A percentile compares a stretch with the other conserved stretches of the same genome.
phyloP scores from a whole-genome alignment of 2,888 invertebrate genomes.

The Listrodromus nycthemerus region DNA sequence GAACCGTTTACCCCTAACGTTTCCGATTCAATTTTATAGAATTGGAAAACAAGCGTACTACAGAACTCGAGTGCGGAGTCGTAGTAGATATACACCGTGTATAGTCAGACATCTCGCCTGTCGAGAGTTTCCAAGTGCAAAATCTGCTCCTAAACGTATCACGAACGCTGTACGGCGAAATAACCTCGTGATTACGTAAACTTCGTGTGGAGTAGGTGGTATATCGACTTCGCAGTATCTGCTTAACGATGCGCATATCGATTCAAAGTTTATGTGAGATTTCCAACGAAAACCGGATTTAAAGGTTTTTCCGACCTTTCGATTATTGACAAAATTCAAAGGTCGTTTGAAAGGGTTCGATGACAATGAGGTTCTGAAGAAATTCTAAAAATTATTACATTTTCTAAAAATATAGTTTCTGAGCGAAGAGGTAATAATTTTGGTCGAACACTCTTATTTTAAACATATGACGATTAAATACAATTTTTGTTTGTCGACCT shows the following conservation, averaged over 20 bases:
- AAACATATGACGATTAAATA: too few species aligned
- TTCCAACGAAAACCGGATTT: neutral
- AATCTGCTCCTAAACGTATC: conserved; percentile 34
- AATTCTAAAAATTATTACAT: too few species aligned
- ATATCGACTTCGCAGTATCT: neutral
- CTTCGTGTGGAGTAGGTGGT: neutral
- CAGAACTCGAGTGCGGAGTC: conserved; percentile 17
- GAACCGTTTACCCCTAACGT: conserved; percentile 11
- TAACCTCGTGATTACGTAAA: neutral
- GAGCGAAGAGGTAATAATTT: too few species aligned
- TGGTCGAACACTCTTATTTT: too few species aligned
- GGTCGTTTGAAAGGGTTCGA: neutral
- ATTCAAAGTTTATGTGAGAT: neutral
- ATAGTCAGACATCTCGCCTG: conserved; percentile 26
- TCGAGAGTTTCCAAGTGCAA: conserved; percentile 44
- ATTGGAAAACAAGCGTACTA: conserved; percentile 30
- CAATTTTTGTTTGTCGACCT: neutral
- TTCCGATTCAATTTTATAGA: conserved; percentile 50
- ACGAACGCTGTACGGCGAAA: neutral
- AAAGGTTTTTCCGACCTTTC: neutral
- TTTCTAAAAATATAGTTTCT: too few species aligned
- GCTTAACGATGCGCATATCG: neutral
- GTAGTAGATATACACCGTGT: conserved; percentile 38
- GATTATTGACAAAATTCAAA: neutral
- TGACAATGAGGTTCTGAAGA: too few species aligned